These are phyloP conservation scores for Brachionus asplanchnoidis DNA, from an alignment of 1,140 invertebrate species.

Conservation along the genomic window DNA sequence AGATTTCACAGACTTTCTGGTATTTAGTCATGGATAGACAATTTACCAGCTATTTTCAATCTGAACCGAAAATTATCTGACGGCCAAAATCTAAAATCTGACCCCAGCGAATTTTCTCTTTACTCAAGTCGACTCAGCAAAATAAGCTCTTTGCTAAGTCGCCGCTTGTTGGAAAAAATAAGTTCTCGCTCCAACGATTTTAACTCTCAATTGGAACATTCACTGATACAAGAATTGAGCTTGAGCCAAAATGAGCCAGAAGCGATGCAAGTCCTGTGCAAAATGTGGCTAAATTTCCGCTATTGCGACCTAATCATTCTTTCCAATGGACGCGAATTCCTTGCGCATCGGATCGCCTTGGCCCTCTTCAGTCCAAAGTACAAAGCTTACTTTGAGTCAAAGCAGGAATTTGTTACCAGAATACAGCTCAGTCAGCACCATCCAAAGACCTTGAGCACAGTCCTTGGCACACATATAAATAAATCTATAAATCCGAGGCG, in stretches of 20 bases:
- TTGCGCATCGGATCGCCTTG: not conserved
- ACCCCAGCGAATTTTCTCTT: not conserved
- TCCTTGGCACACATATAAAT: too few species aligned
- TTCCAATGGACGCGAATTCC: conserved; percentile 1
- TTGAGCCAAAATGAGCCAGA: not conserved
- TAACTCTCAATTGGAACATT: not conserved
- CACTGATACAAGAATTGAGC: not conserved
- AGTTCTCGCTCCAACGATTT: not conserved
- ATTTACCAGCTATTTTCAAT: not conserved
- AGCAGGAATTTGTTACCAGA: conserved; percentile 8
- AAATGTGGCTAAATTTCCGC: not conserved
- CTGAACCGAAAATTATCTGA: not conserved
- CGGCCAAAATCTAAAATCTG: not conserved
- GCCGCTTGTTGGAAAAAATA: not conserved
- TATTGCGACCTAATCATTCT: conserved; percentile 21
- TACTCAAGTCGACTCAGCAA: not conserved
- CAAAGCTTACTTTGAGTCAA: not conserved
- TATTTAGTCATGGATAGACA: not conserved
- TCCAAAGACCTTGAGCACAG: not conserved
- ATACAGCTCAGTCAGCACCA: not conserved
- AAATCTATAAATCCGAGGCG: not conserved
- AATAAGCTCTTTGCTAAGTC: not conserved
- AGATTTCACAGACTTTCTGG: not conserved
- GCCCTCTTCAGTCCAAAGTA: not conserved
- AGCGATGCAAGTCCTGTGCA: not conserved